Percentiles rank a stretch among this genome's conserved stretches.
Evolutionary conservation across 2,888 invertebrate species (phyloP).

Genomic region (Eueremaeus valkanovi): DNA sequence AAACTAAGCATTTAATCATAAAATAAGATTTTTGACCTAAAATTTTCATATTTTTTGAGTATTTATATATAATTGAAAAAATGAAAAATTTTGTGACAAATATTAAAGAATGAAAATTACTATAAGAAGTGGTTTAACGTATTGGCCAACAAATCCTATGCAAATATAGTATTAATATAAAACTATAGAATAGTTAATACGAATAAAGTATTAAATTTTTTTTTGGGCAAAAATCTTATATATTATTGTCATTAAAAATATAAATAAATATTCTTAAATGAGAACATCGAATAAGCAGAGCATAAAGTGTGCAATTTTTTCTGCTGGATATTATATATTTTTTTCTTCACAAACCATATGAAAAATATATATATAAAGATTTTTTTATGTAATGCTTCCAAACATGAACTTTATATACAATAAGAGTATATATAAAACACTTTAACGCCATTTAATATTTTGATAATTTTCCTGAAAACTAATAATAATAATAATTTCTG

Average conservation of each 20-base stretch:
- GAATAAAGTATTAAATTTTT: background rate
- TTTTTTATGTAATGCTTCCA: background rate
- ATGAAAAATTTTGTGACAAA: background rate
- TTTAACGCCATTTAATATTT: background rate
- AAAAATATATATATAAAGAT: no score
- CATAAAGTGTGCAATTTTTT: slow-evolving; percentile 4
- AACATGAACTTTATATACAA: background rate
- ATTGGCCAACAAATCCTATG: background rate
- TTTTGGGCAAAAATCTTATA: no score
- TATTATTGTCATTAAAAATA: no score
- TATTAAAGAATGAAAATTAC: background rate
- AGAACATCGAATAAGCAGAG: slow-evolving; percentile 4
- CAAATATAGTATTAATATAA: background rate
- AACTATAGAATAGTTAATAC: background rate
- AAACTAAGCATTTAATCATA: no score
- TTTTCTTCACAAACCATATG: background rate
- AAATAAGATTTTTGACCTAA: background rate
- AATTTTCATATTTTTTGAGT: background rate
- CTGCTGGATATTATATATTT: background rate
- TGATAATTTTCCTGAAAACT: background rate
- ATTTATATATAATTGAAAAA: background rate
- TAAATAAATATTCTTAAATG: background rate
- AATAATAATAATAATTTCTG: background rate
- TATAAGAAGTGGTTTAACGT: background rate
- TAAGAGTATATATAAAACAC: background rate